Percentiles rank a stretch among this genome's conserved stretches.
phyloP scores from a whole-genome alignment of 2,797 vertebrate species.

The Naso thynnoides region DNA sequence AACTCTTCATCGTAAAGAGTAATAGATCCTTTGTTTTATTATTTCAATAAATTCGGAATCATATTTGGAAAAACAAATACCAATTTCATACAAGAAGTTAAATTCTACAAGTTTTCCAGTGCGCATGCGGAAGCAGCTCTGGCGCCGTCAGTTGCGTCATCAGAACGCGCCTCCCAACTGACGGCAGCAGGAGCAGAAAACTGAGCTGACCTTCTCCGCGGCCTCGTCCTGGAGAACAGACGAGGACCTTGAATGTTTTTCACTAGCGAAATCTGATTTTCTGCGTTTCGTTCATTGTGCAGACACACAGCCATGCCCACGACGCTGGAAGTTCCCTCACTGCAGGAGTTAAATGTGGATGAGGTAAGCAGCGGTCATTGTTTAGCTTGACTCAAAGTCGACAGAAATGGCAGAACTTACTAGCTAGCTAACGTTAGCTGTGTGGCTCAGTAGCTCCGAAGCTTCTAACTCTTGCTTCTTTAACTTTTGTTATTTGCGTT shows the following conservation, averaged over 20 bases:
- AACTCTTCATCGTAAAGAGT: neutral
- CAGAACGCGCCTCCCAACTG: conserved; percentile 46
- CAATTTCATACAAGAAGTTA: accelerated
- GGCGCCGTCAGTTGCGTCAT: conserved; percentile 43
- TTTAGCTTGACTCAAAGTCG: neutral
- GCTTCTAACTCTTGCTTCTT: neutral
- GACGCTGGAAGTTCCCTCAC: conserved; percentile 83
- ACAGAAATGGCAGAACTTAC: neutral
- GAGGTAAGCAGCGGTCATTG: conserved; percentile 86
- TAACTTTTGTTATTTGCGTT: neutral
- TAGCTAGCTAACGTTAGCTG: conserved; percentile 52
- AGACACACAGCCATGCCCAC: conserved; percentile 84
- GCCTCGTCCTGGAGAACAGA: conserved; percentile 72
- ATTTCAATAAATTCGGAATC: neutral
- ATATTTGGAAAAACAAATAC: neutral
- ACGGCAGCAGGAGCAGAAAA: conserved; percentile 50
- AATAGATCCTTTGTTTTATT: accelerated
- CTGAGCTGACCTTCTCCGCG: conserved; percentile 83
- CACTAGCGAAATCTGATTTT: conserved; percentile 19
- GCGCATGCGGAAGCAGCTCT: neutral
- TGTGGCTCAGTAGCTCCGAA: neutral
- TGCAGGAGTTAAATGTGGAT: conserved; percentile 90
- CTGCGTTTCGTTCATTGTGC: conserved; percentile 15
- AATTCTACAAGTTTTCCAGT: neutral
- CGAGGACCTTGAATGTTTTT: conserved; percentile 74